Evolutionary conservation across 2,888 invertebrate genomes (phyloP), one percentile per base, ranked within the genome.

Genomic region (Drosophila paranaensis): DNA sequence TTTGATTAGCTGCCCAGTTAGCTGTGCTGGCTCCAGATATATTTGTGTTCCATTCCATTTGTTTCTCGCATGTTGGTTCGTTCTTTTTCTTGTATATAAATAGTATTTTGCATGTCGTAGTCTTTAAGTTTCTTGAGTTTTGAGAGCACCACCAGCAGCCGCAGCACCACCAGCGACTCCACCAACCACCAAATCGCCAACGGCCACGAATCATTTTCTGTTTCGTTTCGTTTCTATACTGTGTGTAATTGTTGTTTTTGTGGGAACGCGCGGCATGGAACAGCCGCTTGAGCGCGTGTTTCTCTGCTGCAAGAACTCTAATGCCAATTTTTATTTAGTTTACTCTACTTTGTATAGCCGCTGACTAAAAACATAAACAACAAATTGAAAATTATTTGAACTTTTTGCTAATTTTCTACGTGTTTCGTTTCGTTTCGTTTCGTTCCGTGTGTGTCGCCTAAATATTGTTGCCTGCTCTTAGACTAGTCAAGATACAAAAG

Each of bases 381-480:
- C n/a, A 39, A 39, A 20, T 43, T 16, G 51, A 68, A 16, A 10
- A 14, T 0, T 3, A 8, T n/a, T 48, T 65, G 42, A 33, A 48
- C 45, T 50, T 76, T 70, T 70, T 43, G 60, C 54, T 20, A 9
- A 57, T 35, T 43, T 60, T 62, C 45, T 42, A 37, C 35, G 55
- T 71, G 16, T 61, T 77, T 43, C 40, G 33, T 79, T 71, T 62
- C 30, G 79, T 76, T 45, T 65, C 64, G 66, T 60, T 67, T 63
- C 25, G 53, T 30, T 30, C 30, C 30, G 33, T 56, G 76, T 74
- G 68, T 64, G 69, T 67, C 72, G 68, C 68, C 63, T 74, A 63
- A 39, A 51, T 51, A 61, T 75, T 75, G 60, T 83, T 83, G 83
- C 83, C 81, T 83, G 83, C 61, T 45, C 35, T 68, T 68, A 65